A percentile compares a stretch with the other conserved stretches of the same genome.
Evolutionary conservation across 2,113 vertebrate genomes (phyloP).

Genomic region (Stictonetta naevosa): DNA sequence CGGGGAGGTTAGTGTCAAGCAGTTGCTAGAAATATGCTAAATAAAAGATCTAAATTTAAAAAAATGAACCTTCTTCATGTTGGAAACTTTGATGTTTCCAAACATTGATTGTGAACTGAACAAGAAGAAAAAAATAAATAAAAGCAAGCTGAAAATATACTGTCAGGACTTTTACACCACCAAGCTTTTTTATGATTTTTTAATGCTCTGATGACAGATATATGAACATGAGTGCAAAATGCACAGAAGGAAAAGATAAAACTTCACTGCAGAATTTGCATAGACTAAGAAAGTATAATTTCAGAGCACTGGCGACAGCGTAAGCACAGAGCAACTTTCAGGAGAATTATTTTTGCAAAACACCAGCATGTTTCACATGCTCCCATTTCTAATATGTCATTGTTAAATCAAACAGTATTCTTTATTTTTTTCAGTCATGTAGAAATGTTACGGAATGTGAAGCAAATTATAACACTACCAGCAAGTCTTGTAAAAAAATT

Average conservation of each 20-base stretch:
- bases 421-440: neutral
- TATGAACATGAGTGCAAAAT: slow-evolving; percentile 67
- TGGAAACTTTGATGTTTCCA: slow-evolving; percentile 58
- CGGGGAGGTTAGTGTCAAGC: neutral
- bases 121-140: slow-evolving; percentile 13
- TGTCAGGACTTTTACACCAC: slow-evolving; percentile 55
- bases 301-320: slow-evolving; percentile 22
- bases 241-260: slow-evolving; percentile 51
- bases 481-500: neutral
- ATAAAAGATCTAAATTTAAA: neutral
- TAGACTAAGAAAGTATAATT: slow-evolving; percentile 31
- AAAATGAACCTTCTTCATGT: neutral
- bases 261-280: slow-evolving; percentile 46
- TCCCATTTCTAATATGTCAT: slow-evolving; percentile 60
- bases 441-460: slow-evolving; percentile 2
- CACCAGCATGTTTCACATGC: slow-evolving; percentile 63
- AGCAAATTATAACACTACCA: neutral
- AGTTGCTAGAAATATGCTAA: slow-evolving; percentile 33
- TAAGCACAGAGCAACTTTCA: slow-evolving; percentile 41
- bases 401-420: slow-evolving; percentile 63
- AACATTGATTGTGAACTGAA: slow-evolving; percentile 56
- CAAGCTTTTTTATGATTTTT: slow-evolving; percentile 70
- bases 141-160: slow-evolving; percentile 43
- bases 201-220: slow-evolving; percentile 67
- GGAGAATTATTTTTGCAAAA: slow-evolving; percentile 74